A percentile compares a stretch with the other conserved stretches of the same genome.
These are phyloP conservation scores for Drosophila anomelani DNA, from an alignment of 2,888 invertebrate genomes.

Conservation along the genomic window DNA sequence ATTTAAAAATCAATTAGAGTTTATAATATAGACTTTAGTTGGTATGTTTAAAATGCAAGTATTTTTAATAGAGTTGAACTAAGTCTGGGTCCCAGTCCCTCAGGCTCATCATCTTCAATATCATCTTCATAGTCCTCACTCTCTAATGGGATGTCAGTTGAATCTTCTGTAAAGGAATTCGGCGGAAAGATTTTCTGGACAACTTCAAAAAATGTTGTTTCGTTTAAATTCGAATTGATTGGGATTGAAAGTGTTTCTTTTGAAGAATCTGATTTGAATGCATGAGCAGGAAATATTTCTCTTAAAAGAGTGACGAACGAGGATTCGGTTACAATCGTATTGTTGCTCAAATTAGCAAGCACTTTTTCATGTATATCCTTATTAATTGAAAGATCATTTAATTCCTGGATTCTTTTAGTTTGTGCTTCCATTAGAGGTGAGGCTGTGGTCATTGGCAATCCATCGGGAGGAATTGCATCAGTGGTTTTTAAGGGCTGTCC, in stretches of 20 bases:
- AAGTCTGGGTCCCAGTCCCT: background rate
- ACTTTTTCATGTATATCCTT: background rate
- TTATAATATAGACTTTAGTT: background rate
- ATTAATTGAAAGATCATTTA: background rate
- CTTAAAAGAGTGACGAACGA: background rate
- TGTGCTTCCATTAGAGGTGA: background rate
- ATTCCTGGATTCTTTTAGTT: background rate
- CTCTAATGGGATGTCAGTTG: background rate
- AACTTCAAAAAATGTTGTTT: background rate
- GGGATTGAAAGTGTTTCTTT: no score
- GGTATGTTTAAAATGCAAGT: background rate
- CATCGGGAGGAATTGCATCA: background rate
- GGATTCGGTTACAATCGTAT: no score
- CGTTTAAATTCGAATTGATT: background rate
- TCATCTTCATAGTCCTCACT: background rate
- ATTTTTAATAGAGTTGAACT: conserved; percentile 4
- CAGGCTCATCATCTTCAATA: background rate
- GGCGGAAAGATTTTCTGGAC: background rate
- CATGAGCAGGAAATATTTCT: background rate
- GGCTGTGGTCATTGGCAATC: background rate
- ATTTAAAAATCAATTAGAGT: background rate
- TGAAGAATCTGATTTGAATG: background rate
- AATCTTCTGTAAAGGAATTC: background rate
- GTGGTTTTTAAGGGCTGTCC: background rate
- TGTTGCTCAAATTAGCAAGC: background rate